Conservation (phyloP, 2,888 invertebrate genomes). For the Perithous albicinctus region DNA sequence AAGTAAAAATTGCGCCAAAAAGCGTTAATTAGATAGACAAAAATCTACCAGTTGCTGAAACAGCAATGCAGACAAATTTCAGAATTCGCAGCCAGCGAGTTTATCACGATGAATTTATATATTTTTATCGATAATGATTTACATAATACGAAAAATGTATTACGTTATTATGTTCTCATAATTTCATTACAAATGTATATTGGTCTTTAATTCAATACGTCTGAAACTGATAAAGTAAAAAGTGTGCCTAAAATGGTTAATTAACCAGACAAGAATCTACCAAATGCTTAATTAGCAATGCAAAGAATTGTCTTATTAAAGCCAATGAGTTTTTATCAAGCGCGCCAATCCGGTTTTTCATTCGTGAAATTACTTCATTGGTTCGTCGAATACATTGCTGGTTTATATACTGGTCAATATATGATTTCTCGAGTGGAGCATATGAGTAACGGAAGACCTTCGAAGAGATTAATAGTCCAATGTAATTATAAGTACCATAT, state of each 20-base stretch:
- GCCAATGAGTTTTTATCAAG: constrained; percentile 34
- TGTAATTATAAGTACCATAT: neutral
- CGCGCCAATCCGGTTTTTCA: constrained; percentile 46
- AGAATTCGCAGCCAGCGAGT: no score
- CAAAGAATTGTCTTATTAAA: constrained; percentile 17
- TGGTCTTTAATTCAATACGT: neutral
- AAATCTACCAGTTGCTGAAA: no score
- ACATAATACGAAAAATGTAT: no score
- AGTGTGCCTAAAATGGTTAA: neutral
- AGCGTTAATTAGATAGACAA: no score
- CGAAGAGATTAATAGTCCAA: neutral
- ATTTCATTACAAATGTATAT: no score
- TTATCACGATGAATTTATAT: no score
- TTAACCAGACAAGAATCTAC: neutral
- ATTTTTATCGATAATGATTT: no score
- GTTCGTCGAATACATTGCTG: neutral
- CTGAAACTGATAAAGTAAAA: neutral
- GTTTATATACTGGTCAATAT: neutral
- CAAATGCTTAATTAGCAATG: neutral
- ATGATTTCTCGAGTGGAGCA: neutral
- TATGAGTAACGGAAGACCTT: neutral
- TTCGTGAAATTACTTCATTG: constrained; percentile 14
- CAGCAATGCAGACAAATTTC: no score
- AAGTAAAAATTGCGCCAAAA: no score
- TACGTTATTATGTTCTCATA: no score